Percentiles rank a stretch among this genome's conserved stretches.
Evolutionary conservation across 2,113 vertebrate genomes (phyloP).

Genomic region (Spea multiplicata): DNA sequence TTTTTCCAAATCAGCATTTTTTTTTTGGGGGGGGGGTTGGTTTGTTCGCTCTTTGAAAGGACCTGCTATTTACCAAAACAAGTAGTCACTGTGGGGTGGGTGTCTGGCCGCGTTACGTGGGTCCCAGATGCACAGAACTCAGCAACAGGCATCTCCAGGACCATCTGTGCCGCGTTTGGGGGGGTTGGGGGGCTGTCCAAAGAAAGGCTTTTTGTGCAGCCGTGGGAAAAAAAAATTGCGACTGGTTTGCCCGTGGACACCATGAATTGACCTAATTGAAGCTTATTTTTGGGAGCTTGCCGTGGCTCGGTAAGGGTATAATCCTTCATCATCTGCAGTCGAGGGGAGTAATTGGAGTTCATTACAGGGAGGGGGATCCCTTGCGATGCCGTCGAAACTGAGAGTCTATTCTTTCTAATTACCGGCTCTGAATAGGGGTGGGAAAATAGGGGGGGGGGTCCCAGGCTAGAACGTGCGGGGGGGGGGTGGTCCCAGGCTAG

Average conservation of each 20-base stretch:
- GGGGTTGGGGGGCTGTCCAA: constrained; percentile 52
- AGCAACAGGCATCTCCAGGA: constrained; percentile 63
- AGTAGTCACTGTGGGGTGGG: constrained; percentile 63
- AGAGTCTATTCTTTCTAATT: constrained; percentile 79
- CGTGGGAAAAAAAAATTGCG: constrained; percentile 81
- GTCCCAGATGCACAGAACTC: constrained; percentile 68
- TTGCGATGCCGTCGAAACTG: constrained; percentile 73
- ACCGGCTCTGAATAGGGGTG: constrained; percentile 66
- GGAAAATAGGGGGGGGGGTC: constrained; percentile 42
- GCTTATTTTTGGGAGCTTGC: constrained; percentile 74
- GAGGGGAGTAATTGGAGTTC: constrained; percentile 76
- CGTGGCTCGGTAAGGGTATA: constrained; percentile 73
- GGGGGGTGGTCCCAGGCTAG: constrained; percentile 43
- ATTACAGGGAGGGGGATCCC: constrained; percentile 75
- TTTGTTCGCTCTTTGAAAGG: constrained; percentile 49
- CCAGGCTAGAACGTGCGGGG: constrained; percentile 54
- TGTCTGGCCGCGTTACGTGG: constrained; percentile 61
- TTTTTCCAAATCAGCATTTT: background rate
- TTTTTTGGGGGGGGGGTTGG: constrained; percentile 58
- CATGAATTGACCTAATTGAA: constrained; percentile 83
- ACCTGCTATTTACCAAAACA: constrained; percentile 67
- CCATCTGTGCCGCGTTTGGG: constrained; percentile 70
- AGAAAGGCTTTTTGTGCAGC: constrained; percentile 68
- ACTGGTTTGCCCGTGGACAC: constrained; percentile 66
- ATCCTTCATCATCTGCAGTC: constrained; percentile 82